Evolutionary conservation across 2,797 vertebrate species (phyloP).

Genomic region (Staurois parvus): DNA sequence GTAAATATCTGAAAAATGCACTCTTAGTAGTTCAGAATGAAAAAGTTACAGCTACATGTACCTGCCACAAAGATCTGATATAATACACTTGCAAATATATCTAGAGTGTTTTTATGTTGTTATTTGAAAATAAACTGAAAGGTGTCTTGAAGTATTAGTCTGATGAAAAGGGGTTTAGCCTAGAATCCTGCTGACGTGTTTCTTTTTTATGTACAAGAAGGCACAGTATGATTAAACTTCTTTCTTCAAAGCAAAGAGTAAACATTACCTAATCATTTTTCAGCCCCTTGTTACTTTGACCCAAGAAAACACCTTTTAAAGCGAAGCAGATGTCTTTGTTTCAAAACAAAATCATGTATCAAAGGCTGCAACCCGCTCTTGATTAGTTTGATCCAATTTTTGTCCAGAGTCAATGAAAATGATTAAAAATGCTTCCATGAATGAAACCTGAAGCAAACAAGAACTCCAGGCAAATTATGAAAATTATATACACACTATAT

Average conservation of each 20-base stretch:
- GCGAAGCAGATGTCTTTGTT: slow-evolving; percentile 70
- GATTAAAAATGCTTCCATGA: slow-evolving; percentile 73
- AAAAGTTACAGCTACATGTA: background rate
- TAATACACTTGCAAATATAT: background rate
- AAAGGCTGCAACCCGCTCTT: slow-evolving; percentile 68
- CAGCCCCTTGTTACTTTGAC: slow-evolving; percentile 66
- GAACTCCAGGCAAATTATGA: background rate
- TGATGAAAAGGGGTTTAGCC: background rate
- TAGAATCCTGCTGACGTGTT: slow-evolving; percentile 3
- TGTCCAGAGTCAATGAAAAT: slow-evolving; percentile 64
- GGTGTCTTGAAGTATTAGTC: background rate
- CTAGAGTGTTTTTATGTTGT: background rate
- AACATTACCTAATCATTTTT: slow-evolving; percentile 71
- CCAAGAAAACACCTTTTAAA: slow-evolving; percentile 74
- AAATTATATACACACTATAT: too few species aligned
- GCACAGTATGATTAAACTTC: slow-evolving; percentile 66
- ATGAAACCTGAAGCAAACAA: slow-evolving; percentile 51
- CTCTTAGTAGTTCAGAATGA: background rate
- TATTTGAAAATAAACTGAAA: background rate
- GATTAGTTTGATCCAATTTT: slow-evolving; percentile 64
- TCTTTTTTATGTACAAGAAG: slow-evolving; percentile 66
- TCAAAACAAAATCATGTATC: slow-evolving; percentile 73
- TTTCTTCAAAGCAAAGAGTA: slow-evolving; percentile 72
- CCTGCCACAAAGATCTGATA: background rate
- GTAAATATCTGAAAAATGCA: background rate